Conservation (phyloP, 2,113 vertebrate genomes). For the Scalopus aquaticus region DNA sequence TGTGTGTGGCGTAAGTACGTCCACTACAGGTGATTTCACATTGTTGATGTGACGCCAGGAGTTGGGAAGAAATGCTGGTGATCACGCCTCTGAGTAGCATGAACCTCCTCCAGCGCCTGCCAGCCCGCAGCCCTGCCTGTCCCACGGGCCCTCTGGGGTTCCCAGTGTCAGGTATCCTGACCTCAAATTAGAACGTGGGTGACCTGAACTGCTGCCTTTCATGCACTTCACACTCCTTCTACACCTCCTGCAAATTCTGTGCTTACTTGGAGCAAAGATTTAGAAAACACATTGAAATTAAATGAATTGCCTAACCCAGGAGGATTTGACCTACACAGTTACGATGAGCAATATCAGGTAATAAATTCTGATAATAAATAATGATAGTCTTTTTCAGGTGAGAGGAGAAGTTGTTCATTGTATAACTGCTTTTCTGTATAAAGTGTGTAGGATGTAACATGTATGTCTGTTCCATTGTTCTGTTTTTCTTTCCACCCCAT, state of each 20-base stretch:
- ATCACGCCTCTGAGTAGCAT: too few species aligned
- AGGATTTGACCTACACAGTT: not conserved
- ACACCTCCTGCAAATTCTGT: not conserved
- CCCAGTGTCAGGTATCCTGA: not conserved
- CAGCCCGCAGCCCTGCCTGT: not conserved
- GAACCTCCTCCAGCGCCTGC: fast-evolving
- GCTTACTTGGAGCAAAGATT: not conserved
- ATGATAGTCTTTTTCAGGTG: not conserved
- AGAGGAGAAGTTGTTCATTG: not conserved
- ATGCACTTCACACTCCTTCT: not conserved
- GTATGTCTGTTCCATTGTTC: not conserved
- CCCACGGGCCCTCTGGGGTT: too few species aligned
- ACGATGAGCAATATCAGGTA: not conserved
- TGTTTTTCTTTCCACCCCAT: not conserved
- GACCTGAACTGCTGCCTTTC: not conserved
- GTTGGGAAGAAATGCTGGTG: not conserved
- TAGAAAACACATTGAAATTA: not conserved
- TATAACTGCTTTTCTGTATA: not conserved
- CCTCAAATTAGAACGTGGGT: not conserved
- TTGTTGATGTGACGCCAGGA: not conserved
- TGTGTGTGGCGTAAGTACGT: too few species aligned
- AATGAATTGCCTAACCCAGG: not conserved
- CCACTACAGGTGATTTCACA: not conserved
- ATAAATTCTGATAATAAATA: not conserved
- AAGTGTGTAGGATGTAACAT: not conserved